Base-by-base conservation (phyloP, 2,888 invertebrate genomes). In the Ellobium chinense region DNA sequence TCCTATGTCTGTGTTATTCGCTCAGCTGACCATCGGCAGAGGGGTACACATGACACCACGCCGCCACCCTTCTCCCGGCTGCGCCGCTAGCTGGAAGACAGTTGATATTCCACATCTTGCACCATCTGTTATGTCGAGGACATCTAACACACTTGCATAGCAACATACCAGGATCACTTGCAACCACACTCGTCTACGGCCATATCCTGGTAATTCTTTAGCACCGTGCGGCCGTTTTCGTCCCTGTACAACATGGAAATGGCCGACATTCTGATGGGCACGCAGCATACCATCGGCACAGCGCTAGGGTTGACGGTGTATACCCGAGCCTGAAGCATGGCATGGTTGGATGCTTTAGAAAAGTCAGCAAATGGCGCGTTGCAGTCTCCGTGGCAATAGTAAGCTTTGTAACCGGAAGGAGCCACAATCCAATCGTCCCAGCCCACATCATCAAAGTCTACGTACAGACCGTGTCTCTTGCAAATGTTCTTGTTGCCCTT, bases 371-470 rank as follows among this genome's bases (percentile, higher is more conserved):
- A 94, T 37, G 99, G 99, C 93, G 97, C 98, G 70, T 96, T 96
- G 93, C 99, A 99, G 92, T 97, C 97, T 36, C 99, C 99, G 90
- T 96, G 96, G 94, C 99, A 99, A 94, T 97, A 98, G 94, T 95
- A 98, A 14, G 99, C 99, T 92, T 98, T 97, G 94, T 98, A 99
- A 82, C 98, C 98, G 39, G 96, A 96, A 37, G 98, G 98, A 68
- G 98, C 98, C 69, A 99, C 97, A 91, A 99, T 98, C 99, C 99
- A 99, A 94, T 99, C 98, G 93, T 97, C 96, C 99, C 99, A 99
- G 75, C 98, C 98, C 46, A 99, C 98, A 91, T 98, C 97, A 69
- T 95, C 95, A 93, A 99, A 99, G 93, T 99, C 98, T 70, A 99
- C 98, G 94, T 97, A 98, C 91, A 99, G 95, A 76, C 96, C 95